A percentile compares a stretch with the other conserved stretches of the same genome.
These are phyloP conservation scores for Lordiphosa fenestrarum DNA, from an alignment of 2,888 invertebrate genomes.

Conservation along the genomic window DNA sequence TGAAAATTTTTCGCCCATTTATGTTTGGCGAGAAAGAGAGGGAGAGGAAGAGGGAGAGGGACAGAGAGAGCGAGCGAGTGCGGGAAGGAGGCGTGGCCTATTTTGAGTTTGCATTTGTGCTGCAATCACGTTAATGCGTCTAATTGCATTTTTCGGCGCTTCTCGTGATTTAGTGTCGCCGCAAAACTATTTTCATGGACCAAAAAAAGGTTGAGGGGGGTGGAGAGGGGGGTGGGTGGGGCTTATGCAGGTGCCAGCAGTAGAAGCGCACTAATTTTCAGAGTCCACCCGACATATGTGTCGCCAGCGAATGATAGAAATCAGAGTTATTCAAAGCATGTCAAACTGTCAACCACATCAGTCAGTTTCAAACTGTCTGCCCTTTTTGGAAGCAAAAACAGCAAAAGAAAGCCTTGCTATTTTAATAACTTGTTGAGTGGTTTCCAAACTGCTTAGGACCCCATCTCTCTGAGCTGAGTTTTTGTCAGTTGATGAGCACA, in stretches of 20 bases:
- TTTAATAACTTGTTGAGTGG: too few species aligned
- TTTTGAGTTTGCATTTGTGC: slow-evolving; percentile 23
- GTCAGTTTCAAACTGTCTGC: too few species aligned
- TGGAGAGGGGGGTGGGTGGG: background rate
- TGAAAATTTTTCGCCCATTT: slow-evolving; percentile 50
- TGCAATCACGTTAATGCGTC: slow-evolving; percentile 53
- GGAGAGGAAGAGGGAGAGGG: too few species aligned
- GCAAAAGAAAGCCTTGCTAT: too few species aligned
- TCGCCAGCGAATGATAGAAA: background rate
- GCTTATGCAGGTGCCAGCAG: slow-evolving; percentile 30
- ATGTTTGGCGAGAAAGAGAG: slow-evolving; percentile 43
- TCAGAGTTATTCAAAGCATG: too few species aligned
- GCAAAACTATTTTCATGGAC: slow-evolving; percentile 7
- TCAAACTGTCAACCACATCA: too few species aligned
- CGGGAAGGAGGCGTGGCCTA: slow-evolving; percentile 2
- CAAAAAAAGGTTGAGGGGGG: background rate
- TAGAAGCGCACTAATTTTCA: slow-evolving; percentile 28
- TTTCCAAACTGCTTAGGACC: too few species aligned
- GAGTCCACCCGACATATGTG: slow-evolving; percentile 7
- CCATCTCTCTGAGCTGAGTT: too few species aligned
- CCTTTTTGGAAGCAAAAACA: too few species aligned
- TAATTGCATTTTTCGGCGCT: slow-evolving; percentile 62
- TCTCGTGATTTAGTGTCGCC: slow-evolving; percentile 46
- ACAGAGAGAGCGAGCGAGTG: too few species aligned
- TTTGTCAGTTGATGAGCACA: too few species aligned